Evolutionary conservation across 2,888 invertebrate species (phyloP), one percentile per base, ranked within the genome.

Genomic region (Venusia cambrica): DNA sequence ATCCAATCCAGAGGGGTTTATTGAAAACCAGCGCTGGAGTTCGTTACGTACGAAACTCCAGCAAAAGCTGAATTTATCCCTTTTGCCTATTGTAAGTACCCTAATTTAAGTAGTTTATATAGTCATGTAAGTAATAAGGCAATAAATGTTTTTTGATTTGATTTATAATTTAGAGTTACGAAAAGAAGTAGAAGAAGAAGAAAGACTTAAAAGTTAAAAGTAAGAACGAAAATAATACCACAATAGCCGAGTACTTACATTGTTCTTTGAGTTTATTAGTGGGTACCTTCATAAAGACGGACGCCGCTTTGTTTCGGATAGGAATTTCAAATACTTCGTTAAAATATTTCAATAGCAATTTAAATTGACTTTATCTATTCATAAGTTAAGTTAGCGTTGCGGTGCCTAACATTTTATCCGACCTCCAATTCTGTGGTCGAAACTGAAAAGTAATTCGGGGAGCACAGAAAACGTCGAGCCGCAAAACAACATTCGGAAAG

Each of bases 401-500:
- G 57, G 42, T 55, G 35, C 34, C 40, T 36, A 36, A 45, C 43
- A 54, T 58, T 56, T 54, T 53, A 57, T 57, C 51, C 29, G 26
- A 35, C 53, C 53, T 38, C 47, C 53, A 41, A n/a, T 55, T 60
- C 53, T 59, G 71, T 44, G 69, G 70, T 62, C 36, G 36, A 39
- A 60, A 64, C 60, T 61, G 68, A 60, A 69, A 70, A 67, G 72
- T 68, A 64, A 68, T 68, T 61, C 63, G 38, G 59, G 54, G 61
- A 63, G 54, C 52, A 64, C 54, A 52, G 62, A 58, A 65, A 61
- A 68, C 52, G 54, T 52, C 51, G 54, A 58, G 55, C 72, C 70
- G 45, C 72, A 67, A 60, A 62, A 70, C 67, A 68, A 59, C 61
- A 55, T 68, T 67, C 57, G 62, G 65, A 67, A 72, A 71, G 63